Conservation (phyloP, 2,888 invertebrate species). For the Galerucella calmariensis region DNA sequence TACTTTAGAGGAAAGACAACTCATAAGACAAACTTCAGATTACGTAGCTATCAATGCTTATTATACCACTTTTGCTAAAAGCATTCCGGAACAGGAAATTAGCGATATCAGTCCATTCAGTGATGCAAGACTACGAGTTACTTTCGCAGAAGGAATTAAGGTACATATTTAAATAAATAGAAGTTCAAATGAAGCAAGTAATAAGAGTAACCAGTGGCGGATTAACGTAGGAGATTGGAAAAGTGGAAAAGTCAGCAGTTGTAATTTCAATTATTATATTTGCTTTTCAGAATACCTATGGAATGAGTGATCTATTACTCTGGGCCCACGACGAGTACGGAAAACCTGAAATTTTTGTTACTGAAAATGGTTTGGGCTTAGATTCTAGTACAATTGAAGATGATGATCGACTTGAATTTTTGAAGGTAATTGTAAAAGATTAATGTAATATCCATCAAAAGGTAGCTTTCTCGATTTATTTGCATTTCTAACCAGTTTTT, state of each 20-base stretch:
- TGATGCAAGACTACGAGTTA: background rate
- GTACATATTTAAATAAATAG: background rate
- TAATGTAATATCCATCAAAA: background rate
- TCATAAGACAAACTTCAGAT: conserved; percentile 74
- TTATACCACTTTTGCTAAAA: conserved; percentile 59
- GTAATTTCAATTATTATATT: background rate
- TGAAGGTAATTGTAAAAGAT: conserved; percentile 43
- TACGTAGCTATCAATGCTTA: conserved; percentile 82
- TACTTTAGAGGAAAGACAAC: conserved; percentile 69
- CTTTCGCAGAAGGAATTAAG: background rate
- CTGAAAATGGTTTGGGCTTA: conserved; percentile 69
- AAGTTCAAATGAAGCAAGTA: too few species aligned
- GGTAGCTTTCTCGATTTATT: too few species aligned
- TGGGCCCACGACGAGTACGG: conserved; percentile 61
- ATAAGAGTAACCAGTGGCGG: too few species aligned
- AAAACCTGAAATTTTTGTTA: conserved; percentile 69
- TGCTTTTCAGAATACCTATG: conserved; percentile 64
- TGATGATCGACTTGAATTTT: conserved; percentile 64
- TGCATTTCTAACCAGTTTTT: too few species aligned
- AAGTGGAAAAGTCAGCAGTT: background rate
- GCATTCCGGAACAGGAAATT: conserved; percentile 16
- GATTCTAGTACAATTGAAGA: conserved; percentile 62
- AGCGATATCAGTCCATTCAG: background rate
- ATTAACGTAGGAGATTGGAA: too few species aligned
- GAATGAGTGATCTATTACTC: conserved; percentile 69